phyloP scores from a whole-genome alignment of 2,797 vertebrate species.

The Semaprochilodus insignis region DNA sequence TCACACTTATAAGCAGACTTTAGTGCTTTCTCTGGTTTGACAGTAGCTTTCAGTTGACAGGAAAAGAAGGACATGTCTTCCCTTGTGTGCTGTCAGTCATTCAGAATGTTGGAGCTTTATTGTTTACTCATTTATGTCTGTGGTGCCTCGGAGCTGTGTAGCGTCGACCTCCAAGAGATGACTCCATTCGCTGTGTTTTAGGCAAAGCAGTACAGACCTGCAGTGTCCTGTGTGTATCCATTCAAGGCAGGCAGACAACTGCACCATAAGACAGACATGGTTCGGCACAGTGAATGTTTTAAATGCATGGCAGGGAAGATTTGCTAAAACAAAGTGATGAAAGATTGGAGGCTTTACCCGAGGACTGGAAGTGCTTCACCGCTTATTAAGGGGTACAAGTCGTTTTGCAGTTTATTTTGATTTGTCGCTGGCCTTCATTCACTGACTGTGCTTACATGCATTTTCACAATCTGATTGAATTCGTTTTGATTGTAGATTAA shows the following conservation, averaged over 20 bases:
- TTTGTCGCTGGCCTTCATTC: too few species aligned
- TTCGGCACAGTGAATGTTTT: background rate
- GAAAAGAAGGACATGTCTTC: background rate
- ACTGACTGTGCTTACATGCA: too few species aligned
- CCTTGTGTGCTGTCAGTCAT: background rate
- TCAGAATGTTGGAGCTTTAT: constrained; percentile 21
- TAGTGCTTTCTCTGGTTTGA: constrained; percentile 32
- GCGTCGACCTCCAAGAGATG: background rate
- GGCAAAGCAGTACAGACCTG: background rate
- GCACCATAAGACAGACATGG: background rate
- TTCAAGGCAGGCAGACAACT: background rate
- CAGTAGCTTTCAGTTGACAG: constrained; percentile 20
- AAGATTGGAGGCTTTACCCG: background rate
- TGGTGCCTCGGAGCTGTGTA: constrained; percentile 21
- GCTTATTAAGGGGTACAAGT: background rate
- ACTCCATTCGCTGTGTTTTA: constrained; percentile 6
- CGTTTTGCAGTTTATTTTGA: too few species aligned
- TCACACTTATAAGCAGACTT: constrained; percentile 38
- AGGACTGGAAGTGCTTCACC: background rate
- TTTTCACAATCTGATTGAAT: too few species aligned
- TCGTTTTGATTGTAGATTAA: too few species aligned
- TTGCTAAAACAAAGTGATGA: background rate
- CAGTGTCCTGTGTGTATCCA: background rate
- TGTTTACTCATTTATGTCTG: constrained; percentile 16
- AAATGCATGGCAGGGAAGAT: constrained; percentile 2